Evolutionary conservation across 2,888 invertebrate genomes (phyloP).

Genomic region (Drosophila paranaensis): DNA sequence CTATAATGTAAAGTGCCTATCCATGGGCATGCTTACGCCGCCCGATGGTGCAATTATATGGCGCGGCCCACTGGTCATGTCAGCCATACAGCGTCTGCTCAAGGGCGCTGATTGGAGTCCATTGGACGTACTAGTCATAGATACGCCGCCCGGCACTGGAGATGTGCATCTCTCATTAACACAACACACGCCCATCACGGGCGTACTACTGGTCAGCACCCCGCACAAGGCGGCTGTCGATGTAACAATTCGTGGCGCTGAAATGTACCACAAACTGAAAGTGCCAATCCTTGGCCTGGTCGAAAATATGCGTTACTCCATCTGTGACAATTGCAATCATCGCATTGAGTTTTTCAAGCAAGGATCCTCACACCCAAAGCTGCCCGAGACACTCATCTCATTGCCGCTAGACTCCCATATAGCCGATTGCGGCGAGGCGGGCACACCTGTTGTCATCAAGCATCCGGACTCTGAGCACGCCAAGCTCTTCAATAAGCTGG

Average conservation of each 20-base stretch:
- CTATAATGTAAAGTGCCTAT: constrained; percentile 98
- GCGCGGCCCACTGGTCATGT: constrained; percentile 99
- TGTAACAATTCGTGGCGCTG: constrained; percentile 93
- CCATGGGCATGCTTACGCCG: constrained; percentile 96
- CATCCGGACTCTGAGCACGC: constrained; percentile 78
- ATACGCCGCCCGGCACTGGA: constrained; percentile 98
- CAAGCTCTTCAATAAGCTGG: constrained; percentile 61
- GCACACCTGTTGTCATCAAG: constrained; percentile 81
- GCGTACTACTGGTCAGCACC: constrained; percentile 96
- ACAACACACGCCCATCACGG: constrained; percentile 94
- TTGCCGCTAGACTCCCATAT: constrained; percentile 82
- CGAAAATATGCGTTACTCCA: constrained; percentile 94
- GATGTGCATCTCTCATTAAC: constrained; percentile 96
- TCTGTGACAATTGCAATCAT: constrained; percentile 91
- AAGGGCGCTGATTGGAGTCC: constrained; percentile 95
- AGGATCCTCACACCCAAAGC: background rate
- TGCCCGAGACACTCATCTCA: constrained; percentile 89
- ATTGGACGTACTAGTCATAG: constrained; percentile 94
- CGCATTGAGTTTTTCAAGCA: constrained; percentile 90
- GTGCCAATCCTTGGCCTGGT: constrained; percentile 94
- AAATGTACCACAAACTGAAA: constrained; percentile 94
- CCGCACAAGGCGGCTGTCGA: constrained; percentile 95
- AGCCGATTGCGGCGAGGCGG: constrained; percentile 82
- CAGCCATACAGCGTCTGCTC: constrained; percentile 93
- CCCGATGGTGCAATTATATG: constrained; percentile 95